Conservation (phyloP, 92 coral and sea anemone species). For the Umimayanthus kanabou region DNA sequence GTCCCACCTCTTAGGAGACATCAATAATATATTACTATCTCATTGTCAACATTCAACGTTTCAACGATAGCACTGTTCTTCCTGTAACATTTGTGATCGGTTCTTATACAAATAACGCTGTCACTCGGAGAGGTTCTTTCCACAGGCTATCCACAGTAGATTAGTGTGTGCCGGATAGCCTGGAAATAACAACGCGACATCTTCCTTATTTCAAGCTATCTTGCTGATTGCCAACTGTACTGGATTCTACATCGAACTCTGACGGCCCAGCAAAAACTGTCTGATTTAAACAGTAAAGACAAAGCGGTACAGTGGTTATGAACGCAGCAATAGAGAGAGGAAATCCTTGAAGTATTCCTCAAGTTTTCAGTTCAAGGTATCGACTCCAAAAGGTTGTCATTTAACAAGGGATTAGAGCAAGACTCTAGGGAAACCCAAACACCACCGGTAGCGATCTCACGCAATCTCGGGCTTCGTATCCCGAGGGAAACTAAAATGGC, state of each 20-base stretch:
- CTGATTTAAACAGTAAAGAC: neutral
- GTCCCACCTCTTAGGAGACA: conserved; percentile 52
- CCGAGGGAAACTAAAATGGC: conserved; percentile 34
- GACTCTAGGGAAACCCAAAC: neutral
- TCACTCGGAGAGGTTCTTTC: neutral
- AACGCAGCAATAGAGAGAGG: neutral
- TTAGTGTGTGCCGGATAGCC: neutral
- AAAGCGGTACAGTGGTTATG: neutral
- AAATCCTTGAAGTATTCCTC: neutral
- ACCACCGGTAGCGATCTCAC: neutral
- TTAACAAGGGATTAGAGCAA: neutral
- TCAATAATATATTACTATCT: conserved; percentile 47
- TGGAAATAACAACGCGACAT: neutral
- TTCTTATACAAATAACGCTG: neutral
- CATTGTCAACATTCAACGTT: conserved; percentile 37
- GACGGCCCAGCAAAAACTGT: neutral
- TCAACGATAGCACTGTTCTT: conserved; percentile 18
- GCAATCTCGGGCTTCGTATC: neutral
- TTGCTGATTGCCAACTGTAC: neutral
- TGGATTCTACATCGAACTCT: neutral
- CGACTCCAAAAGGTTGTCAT: neutral
- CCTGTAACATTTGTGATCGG: neutral
- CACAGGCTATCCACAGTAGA: neutral
- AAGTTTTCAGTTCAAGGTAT: neutral
- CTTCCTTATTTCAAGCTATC: neutral